Evolutionary conservation across 2,113 vertebrate genomes (phyloP).

Genomic region (Limanda limanda): DNA sequence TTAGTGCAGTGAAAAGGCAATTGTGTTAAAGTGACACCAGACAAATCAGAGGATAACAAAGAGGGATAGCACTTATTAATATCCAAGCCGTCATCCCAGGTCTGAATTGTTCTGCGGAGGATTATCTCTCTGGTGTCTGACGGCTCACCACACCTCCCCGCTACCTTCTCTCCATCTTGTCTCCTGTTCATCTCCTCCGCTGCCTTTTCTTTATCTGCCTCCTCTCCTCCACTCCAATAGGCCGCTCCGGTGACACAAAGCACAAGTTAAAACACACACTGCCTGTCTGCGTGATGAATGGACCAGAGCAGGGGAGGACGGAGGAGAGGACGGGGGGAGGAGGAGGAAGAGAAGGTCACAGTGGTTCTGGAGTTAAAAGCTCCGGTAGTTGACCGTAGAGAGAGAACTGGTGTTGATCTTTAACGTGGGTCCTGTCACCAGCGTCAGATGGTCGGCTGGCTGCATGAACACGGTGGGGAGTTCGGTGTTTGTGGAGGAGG

Average conservation of each 20-base stretch:
- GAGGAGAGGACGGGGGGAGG: conserved; percentile 23
- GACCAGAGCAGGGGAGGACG: conserved; percentile 27
- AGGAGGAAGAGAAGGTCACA: conserved; percentile 64
- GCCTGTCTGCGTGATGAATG: conserved; percentile 71
- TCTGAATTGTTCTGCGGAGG: conserved; percentile 21
- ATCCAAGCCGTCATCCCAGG: conserved; percentile 23
- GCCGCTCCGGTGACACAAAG: conserved; percentile 41
- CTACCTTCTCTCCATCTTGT: conserved; percentile 8
- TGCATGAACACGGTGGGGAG: conserved; percentile 12
- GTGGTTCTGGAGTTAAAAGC: conserved; percentile 56
- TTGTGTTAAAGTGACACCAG: conserved; percentile 25
- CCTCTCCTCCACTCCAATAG: conserved; percentile 24
- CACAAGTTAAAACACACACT: conserved; percentile 55
- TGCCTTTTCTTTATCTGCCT: conserved; percentile 39
- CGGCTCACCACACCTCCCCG: conserved; percentile 6
- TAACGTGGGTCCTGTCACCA: conserved; percentile 38
- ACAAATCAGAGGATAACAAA: conserved; percentile 13
- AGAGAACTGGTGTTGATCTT: conserved; percentile 53
- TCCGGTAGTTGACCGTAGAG: conserved; percentile 47
- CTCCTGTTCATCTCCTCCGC: conserved; percentile 15
- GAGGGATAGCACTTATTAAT: conserved; percentile 22
- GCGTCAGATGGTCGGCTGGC: conserved; percentile 32
- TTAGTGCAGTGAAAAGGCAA: conserved; percentile 20
- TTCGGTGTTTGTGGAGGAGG: conserved; percentile 14
- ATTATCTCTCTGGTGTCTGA: conserved; percentile 38